These are phyloP conservation scores for Nephrocerus scutellatus DNA, from an alignment of 2,888 invertebrate genomes.

Conservation along the genomic window DNA sequence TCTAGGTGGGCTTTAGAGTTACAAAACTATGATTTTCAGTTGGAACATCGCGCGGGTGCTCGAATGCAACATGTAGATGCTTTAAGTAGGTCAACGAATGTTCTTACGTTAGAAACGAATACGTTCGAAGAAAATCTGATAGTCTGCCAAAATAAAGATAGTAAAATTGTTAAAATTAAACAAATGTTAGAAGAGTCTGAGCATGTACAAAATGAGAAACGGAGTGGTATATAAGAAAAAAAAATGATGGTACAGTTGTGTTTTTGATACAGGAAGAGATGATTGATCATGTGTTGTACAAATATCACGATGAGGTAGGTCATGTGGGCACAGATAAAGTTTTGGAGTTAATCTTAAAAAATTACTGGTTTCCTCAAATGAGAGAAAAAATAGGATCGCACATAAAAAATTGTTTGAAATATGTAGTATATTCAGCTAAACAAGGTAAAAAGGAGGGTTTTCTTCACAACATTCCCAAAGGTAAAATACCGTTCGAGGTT, in stretches of 20 bases:
- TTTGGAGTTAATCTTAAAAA: constrained; percentile 3
- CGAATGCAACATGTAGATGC: constrained; percentile 14
- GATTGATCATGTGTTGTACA: constrained; percentile 2
- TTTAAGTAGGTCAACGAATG: constrained; percentile 7
- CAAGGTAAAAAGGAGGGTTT: constrained; percentile 23
- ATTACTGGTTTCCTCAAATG: constrained; percentile 16
- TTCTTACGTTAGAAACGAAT: constrained; percentile 14
- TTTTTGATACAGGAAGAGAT: constrained; percentile 11
- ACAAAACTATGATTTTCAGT: constrained; percentile 21
- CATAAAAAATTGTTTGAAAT: constrained; percentile 14
- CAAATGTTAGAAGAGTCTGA: constrained; percentile 9
- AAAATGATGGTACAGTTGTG: constrained; percentile 5
- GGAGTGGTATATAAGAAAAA: constrained; percentile 10
- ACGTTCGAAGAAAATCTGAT: constrained; percentile 18
- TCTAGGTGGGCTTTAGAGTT: constrained; percentile 22
- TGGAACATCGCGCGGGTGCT: constrained; percentile 19
- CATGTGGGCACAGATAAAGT: constrained; percentile 11
- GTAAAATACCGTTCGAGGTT: constrained; percentile 25
- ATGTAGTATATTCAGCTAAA: constrained; percentile 10
- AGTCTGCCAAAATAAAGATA: constrained; percentile 7
- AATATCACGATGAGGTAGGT: constrained; percentile 11
- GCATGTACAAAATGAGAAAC: constrained; percentile 6
- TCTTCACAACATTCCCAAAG: constrained; percentile 28
- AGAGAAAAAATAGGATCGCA: constrained; percentile 6
- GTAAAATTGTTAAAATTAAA: constrained; percentile 2